A percentile compares a stretch with the other conserved stretches of the same genome.
Evolutionary conservation across 30 jellyfish, hydroid and myxozoan genomes (phyloP).

Genomic region (Catostylus mosaicus): DNA sequence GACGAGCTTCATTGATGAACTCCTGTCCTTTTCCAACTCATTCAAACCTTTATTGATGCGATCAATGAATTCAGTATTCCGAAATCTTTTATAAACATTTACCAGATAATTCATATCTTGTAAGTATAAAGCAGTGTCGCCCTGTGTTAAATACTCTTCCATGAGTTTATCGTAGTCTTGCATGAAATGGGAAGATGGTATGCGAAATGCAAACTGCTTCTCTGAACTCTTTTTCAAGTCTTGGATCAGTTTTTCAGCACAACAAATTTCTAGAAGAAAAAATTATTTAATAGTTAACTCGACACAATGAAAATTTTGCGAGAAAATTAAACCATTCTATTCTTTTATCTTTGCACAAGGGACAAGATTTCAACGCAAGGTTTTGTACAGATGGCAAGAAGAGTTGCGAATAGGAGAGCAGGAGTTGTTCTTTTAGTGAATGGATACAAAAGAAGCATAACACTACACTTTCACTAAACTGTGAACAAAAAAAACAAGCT

Average conservation of each 20-base stretch:
- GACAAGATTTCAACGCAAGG: too few relatives aligned
- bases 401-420: too few relatives aligned
- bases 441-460: too few relatives aligned
- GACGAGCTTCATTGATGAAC: neutral
- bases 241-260: slow-evolving; percentile 61
- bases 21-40: neutral
- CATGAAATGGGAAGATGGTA: slow-evolving; percentile 27
- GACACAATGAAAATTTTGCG: too few relatives aligned
- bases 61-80: slow-evolving; percentile 4
- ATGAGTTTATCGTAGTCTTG: slow-evolving; percentile 15
- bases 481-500: too few relatives aligned
- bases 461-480: too few relatives aligned
- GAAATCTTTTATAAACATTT: slow-evolving; percentile 20
- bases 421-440: too few relatives aligned
- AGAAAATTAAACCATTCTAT: too few relatives aligned
- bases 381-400: too few relatives aligned
- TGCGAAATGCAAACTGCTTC: slow-evolving; percentile 27
- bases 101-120: slow-evolving; percentile 43
- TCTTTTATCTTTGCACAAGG: too few relatives aligned
- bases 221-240: slow-evolving; percentile 40
- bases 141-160: slow-evolving; percentile 3
- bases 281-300: too few relatives aligned
- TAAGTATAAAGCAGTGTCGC: slow-evolving; percentile 16
- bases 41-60: neutral
- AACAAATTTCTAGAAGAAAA: slow-evolving; percentile 46